phyloP scores from a whole-genome alignment of 2,888 invertebrate genomes.

The Xestia ashworthii region DNA sequence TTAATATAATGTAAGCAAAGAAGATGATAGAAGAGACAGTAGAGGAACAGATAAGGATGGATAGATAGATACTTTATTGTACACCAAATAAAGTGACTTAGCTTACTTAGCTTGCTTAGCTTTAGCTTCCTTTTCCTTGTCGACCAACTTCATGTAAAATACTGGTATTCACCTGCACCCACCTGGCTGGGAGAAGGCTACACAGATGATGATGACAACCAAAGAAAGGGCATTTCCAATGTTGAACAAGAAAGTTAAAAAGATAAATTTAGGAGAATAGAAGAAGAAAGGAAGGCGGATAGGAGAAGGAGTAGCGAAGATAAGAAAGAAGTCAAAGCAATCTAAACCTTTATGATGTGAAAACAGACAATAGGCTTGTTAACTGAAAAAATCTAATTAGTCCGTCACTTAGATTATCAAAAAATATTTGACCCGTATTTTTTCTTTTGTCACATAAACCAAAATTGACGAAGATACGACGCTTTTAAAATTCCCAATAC shows the following conservation, averaged over 20 bases:
- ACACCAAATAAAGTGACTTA: background rate
- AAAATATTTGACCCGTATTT: too few relatives aligned
- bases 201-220: background rate
- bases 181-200: background rate
- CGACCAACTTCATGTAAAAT: background rate
- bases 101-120: too few relatives aligned
- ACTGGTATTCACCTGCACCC: background rate
- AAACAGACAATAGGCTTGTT: too few relatives aligned
- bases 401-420: too few relatives aligned
- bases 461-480: too few relatives aligned
- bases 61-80: background rate
- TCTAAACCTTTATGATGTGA: background rate
- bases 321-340: background rate
- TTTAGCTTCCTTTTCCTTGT: background rate
- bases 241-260: background rate
- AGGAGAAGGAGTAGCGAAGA: too few relatives aligned
- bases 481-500: too few relatives aligned
- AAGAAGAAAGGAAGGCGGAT: too few relatives aligned
- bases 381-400: too few relatives aligned
- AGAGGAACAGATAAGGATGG: background rate
- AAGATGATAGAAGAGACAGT: background rate
- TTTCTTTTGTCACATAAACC: too few relatives aligned
- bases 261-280: too few relatives aligned
- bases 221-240: background rate
- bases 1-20: background rate